These are phyloP conservation scores for Psix sp. DNA, from an alignment of 1,140 invertebrate species.

Conservation along the genomic window DNA sequence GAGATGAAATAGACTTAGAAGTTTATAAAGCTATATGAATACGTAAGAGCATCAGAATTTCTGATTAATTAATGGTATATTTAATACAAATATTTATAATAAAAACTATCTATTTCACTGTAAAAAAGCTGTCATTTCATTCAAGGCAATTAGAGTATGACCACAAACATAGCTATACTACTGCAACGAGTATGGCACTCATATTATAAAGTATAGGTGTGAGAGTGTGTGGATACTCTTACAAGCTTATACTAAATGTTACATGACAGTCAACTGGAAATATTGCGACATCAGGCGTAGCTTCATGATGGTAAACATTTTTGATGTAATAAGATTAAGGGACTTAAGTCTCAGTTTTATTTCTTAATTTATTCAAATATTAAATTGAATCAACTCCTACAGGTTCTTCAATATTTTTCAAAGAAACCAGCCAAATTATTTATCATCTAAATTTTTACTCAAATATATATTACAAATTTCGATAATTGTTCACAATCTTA, in stretches of 20 bases:
- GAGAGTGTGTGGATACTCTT: slow-evolving; percentile 22
- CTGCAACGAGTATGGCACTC: slow-evolving; percentile 30
- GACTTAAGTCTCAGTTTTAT: slow-evolving; percentile 13
- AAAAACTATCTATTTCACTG: slow-evolving; percentile 13
- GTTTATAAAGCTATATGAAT: no score
- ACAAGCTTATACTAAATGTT: slow-evolving; percentile 45
- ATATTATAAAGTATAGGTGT: slow-evolving; percentile 32
- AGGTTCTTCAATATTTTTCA: no score
- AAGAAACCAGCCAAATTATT: no score
- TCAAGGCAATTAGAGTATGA: slow-evolving; percentile 32
- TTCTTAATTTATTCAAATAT: not conserved
- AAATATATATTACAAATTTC: no score
- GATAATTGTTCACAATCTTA: no score
- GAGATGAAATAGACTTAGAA: no score
- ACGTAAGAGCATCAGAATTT: no score
- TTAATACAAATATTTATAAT: no score
- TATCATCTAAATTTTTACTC: no score
- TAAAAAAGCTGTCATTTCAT: slow-evolving; percentile 12
- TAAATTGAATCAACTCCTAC: not conserved
- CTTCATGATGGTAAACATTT: slow-evolving; percentile 20
- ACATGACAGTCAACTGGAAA: slow-evolving; percentile 24
- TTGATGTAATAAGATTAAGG: slow-evolving; percentile 30
- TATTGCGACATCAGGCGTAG: slow-evolving; percentile 16
- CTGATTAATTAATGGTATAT: no score
- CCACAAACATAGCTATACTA: slow-evolving; percentile 31